Evolutionary conservation across 2,888 invertebrate genomes (phyloP), one percentile per base, ranked within the genome.

Genomic region (Melanostoma mellinum): DNA sequence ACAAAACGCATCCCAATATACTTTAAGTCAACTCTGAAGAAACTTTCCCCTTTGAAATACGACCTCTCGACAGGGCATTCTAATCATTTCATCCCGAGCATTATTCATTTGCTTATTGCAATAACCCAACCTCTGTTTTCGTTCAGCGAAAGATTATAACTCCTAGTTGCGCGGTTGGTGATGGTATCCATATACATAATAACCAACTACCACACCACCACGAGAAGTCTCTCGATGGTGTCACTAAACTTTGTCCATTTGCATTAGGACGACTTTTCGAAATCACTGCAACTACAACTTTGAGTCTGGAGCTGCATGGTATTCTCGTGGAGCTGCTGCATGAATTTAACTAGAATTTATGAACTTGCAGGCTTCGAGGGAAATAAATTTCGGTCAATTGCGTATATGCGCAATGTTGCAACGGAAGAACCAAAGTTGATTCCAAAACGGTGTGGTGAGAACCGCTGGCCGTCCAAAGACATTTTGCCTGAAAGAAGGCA

Each of bases 371-470:
- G 68, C 40, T 63, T 69, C 58, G 38, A 73, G 56, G 72, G 35
- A 77, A 82, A 77, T 82, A 69, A 63, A 82, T 77, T 82, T 77
- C 69, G 77, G 77, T 65, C 82, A 73, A 74, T 74, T 82, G 82
- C 82, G 81, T 77, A 77, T 77, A 69, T 82, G 82, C 77, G 73
- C 73, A 82, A 77, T 53, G 53, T 77, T 73, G 77, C 77, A 77
- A 63, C 55, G 50, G 61, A 46, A 46, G 60, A 40, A 32, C 44
- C 38, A 20, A 20, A 46, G 32, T 55, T 30, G 48, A 30, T 42
- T 9, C 10, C 32, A 10, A 36, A 4, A 58, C n/a, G 20, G 10
- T 38, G 53, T 36, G 8, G 6, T 32, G 33, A 61, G 33, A 44
- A 50, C 35, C 8, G 9, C 8, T 10, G 42, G 0, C 46, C 10